phyloP scores from a whole-genome alignment of 1,140 invertebrate genomes.

The Drosophila subpulchrella region DNA sequence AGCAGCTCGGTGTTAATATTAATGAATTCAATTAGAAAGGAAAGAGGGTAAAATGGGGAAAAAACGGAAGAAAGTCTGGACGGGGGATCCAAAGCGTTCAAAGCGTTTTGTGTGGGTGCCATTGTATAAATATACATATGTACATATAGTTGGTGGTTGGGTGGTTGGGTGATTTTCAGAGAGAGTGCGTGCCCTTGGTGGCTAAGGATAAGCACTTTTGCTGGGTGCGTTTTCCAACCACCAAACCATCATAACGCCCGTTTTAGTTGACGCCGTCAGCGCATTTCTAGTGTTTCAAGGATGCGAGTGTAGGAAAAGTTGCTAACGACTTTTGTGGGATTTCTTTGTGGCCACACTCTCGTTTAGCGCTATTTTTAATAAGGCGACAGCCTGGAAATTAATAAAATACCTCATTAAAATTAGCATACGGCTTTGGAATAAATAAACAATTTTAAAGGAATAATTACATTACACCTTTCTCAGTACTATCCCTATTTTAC shows the following conservation, averaged over 20 bases:
- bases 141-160: conserved; percentile 8
- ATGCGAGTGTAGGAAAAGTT: conserved; percentile 51
- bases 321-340: conserved; percentile 61
- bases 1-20: conserved; percentile 41
- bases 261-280: conserved; percentile 49
- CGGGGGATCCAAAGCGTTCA: conserved; percentile 6
- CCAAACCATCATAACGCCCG: conserved; percentile 5
- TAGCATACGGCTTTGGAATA: background rate
- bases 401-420: background rate
- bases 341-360: conserved; percentile 30
- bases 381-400: conserved; percentile 25
- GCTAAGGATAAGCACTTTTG: conserved; percentile 60
- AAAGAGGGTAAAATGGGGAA: conserved; percentile 15
- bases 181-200: conserved; percentile 62
- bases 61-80: conserved; percentile 2
- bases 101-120: conserved; percentile 21
- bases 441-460: background rate
- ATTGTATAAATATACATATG: conserved; percentile 10
- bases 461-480: too few species aligned
- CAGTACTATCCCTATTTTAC: too few species aligned
- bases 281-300: conserved; percentile 75
- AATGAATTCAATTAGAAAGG: conserved; percentile 60
- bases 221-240: conserved; percentile 31
- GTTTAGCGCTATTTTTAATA: conserved; percentile 51
- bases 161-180: background rate